These are phyloP conservation scores for Caenorhabditis tropicalis DNA, from an alignment of 1,140 invertebrate species.

Conservation along the genomic window DNA sequence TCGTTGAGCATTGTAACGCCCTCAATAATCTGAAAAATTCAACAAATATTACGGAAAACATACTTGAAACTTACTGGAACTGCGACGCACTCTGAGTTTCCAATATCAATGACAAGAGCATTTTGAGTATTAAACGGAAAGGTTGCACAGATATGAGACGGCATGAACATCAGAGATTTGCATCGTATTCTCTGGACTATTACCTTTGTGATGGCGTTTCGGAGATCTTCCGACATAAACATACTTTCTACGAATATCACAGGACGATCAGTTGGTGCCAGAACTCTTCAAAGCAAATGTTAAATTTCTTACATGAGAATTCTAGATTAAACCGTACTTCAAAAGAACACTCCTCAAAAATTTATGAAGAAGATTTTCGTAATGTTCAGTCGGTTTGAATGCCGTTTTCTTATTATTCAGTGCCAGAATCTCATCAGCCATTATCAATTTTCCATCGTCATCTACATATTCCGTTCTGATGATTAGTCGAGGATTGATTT, in stretches of 20 bases:
- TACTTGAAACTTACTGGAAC: background rate
- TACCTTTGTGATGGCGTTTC: background rate
- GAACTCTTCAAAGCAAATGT: background rate
- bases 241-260: slow-evolving; percentile 22
- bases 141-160: background rate
- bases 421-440: background rate
- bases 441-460: background rate
- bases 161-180: slow-evolving; percentile 34
- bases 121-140: slow-evolving; percentile 17
- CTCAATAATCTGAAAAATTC: background rate
- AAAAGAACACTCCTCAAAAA: background rate
- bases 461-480: slow-evolving; percentile 14
- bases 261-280: slow-evolving; percentile 1
- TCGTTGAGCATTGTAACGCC: slow-evolving; percentile 27
- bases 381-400: background rate
- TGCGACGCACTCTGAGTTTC: slow-evolving; percentile 18
- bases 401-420: background rate
- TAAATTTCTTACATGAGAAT: background rate
- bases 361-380: slow-evolving; percentile 2
- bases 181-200: background rate
- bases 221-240: slow-evolving; percentile 26
- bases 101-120: slow-evolving; percentile 4
- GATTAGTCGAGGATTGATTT: background rate
- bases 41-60: background rate
- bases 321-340: background rate